phyloP scores from a whole-genome alignment of 1,140 invertebrate genomes.

The Plutomurus gul region DNA sequence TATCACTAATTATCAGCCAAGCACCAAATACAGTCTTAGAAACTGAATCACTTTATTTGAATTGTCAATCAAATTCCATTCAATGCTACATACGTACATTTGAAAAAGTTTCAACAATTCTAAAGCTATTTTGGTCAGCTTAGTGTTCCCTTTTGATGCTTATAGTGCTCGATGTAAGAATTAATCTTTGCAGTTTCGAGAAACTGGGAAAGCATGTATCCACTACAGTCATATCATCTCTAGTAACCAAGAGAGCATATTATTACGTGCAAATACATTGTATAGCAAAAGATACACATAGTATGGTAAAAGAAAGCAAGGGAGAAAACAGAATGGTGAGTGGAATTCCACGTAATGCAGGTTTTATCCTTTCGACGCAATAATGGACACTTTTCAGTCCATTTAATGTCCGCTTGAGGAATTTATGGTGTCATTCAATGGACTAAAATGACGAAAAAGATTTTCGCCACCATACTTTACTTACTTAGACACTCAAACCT shows the following conservation, averaged over 20 bases:
- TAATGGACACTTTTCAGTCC: conserved; percentile 55
- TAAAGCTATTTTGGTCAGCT: conserved; percentile 7
- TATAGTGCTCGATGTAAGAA: too few relatives aligned
- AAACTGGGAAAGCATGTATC: not conserved
- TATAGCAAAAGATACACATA: not conserved
- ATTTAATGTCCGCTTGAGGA: conserved; percentile 54
- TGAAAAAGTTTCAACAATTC: not conserved
- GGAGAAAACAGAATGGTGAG: conserved; percentile 29
- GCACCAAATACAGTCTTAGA: too few relatives aligned
- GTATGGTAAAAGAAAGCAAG: conserved; percentile 5
- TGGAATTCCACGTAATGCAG: conserved; percentile 51
- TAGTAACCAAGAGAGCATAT: not conserved
- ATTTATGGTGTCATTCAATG: conserved; percentile 53
- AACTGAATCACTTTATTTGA: too few relatives aligned
- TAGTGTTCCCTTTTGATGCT: too few relatives aligned
- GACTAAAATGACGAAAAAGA: conserved; percentile 50
- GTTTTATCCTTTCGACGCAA: conserved; percentile 50
- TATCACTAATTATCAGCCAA: too few relatives aligned
- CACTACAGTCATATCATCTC: not conserved
- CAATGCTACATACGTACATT: too few relatives aligned
- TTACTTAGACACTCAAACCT: conserved; percentile 2
- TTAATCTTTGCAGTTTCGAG: too few relatives aligned
- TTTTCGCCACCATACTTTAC: conserved; percentile 28
- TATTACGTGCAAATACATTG: not conserved
- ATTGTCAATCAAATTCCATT: not conserved